Evolutionary conservation across 2,797 vertebrate species (phyloP), one percentile per base, ranked within the genome.

Genomic region (Cichlasoma orientale): DNA sequence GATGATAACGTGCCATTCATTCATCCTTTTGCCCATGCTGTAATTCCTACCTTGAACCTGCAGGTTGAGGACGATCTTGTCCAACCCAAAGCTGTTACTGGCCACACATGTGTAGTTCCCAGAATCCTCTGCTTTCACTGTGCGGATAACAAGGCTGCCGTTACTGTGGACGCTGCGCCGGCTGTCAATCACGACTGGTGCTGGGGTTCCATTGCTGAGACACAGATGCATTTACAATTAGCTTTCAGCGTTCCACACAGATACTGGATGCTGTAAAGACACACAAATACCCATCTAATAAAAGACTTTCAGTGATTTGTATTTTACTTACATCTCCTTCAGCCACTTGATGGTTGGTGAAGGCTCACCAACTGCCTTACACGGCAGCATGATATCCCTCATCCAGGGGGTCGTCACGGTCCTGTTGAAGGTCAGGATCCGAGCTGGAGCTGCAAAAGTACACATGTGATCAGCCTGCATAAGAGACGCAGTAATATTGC

Each of bases 351-450:
- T 96, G n/a, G 96, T 97, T 2, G 98, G 98, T 41, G 96, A 95
- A 1, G 98, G 97, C 83, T 99, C 98, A 2, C 98, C 98, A 12
- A 99, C 98, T 0, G 97, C 97, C 86, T 97, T 98, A 89, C 98
- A 99, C 0, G 98, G 97, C 70, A 99, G 94, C 74, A 97, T 95
- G 1, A 99, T 98, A 86, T 99, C 98, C 81, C 96, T 97, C 98
- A 99, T 99, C 98, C 98, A 99, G 0, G 98, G 98, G 0, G 98
- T 99, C 0, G 98, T 99, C 44, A 99, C 97, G 0, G 97, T 98
- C 68, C 98, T 96, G 0, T 98, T 99, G 93, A 99, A 99, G 5
- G 98, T 98, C 88, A 99, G 94, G 89, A 99, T 98, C 76, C 97
- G 95, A 74, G 98, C 97, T 0, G 98, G 98, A 92, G 98, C 98